Evolutionary conservation across 2,888 invertebrate genomes (phyloP), one percentile per base, ranked within the genome.

Genomic region (Rhopalosiphum nymphaeae): DNA sequence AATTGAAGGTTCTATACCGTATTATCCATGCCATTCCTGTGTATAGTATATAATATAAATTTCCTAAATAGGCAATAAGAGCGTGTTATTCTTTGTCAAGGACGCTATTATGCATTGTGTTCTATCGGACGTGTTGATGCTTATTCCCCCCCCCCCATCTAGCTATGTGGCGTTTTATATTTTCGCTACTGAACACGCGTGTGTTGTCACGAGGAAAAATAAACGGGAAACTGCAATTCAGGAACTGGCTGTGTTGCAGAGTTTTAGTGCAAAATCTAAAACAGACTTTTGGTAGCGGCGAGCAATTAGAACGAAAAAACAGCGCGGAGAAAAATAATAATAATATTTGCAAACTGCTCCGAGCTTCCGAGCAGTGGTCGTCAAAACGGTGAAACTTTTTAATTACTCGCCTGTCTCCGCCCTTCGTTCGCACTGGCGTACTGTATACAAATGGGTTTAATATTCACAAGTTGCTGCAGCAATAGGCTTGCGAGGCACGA

Each of bases 301-400:
- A 78, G 53, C 56, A 89, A 93, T 89, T 89, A 93, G 53, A 42
- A 88, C 21, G 53, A 53, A 67, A 93, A 87, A 56, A 88, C 36
- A 67, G 49, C 53, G 89, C 11, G 5, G n/a, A 44, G 26, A n/a
- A 25, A 84, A 88, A 56, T 84, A 78, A 92, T 88, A 88, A 88
- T 88, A 92, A 92, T 92, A 92, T 93, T 57, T 57, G 88, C 67
- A 56, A 89, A 93, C 21, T 46, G 93, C 44, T 57, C 78, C 36
- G 44, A 44, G 89, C 46, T 44, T 84, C 78, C 42, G n/a, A 49
- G 16, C 57, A 26, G 88, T 25, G 44, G 78, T 57, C 84, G 84
- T 56, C 53, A 78, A 57, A 44, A 84, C 89, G 57, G 78, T 67
- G 29, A 84, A 93, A 93, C 93, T 93, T 93, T 93, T 89, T 93